A percentile compares a stretch with the other conserved stretches of the same genome.
Evolutionary conservation across 2,797 vertebrate genomes (phyloP).

Genomic region (Amazonetta brasiliensis): DNA sequence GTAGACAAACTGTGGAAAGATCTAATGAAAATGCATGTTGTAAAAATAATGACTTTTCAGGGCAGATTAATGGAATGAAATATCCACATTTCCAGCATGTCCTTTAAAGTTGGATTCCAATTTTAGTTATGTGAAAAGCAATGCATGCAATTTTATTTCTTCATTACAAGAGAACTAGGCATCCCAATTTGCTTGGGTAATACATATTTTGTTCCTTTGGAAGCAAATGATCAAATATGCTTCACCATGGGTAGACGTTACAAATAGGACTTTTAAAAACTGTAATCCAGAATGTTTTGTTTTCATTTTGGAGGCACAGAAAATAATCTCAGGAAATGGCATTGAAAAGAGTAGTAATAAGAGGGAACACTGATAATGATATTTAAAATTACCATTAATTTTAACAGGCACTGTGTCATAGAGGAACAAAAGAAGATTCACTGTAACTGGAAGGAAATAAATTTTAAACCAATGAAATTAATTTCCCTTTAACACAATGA

Average conservation of each 20-base stretch:
- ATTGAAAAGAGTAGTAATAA: not conserved
- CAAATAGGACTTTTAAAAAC: not conserved
- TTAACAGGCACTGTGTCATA: not conserved
- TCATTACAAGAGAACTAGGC: not conserved
- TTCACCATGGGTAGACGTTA: not conserved
- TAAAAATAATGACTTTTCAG: not conserved
- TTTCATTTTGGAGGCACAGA: not conserved
- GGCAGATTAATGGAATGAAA: not conserved
- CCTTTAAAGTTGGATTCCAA: not conserved
- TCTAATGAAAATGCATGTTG: not conserved
- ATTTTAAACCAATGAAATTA: constrained; percentile 1
- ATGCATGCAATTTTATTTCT: fast-evolving
- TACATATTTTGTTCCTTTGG: not conserved
- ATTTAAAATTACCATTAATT: constrained; percentile 25
- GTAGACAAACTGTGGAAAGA: not conserved
- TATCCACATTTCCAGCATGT: not conserved
- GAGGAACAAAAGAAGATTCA: not conserved
- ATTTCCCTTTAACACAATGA: constrained; percentile 1
- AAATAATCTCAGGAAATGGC: not conserved
- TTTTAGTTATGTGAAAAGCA: not conserved
- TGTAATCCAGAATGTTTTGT: not conserved
- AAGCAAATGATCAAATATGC: not conserved
- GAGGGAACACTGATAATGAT: not conserved
- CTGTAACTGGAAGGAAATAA: constrained; percentile 22
- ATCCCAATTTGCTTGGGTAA: not conserved